Percentiles rank a stretch among this genome's conserved stretches.
Conservation (phyloP, 2,888 invertebrate genomes). For the Ophraella communa region DNA sequence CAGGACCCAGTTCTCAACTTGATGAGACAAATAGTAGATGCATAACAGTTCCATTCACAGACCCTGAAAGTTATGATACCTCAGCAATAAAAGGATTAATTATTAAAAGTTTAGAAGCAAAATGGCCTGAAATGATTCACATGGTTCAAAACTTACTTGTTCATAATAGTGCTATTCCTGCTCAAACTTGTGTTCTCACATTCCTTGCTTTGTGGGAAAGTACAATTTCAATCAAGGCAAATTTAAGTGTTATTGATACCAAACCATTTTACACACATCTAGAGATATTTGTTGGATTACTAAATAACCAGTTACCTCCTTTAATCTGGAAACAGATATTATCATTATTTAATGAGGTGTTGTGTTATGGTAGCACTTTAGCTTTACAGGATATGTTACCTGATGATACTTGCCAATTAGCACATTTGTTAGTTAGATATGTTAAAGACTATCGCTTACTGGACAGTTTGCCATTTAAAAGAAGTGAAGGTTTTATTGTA, state of each 20-base stretch:
- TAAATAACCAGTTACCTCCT: conserved; percentile 74
- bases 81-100: conserved; percentile 85
- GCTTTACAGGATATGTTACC: conserved; percentile 87
- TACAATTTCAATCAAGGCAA: conserved; percentile 89
- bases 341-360: conserved; percentile 85
- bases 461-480: conserved; percentile 60
- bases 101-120: conserved; percentile 82
- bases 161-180: conserved; percentile 67
- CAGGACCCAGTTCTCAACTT: conserved; percentile 47
- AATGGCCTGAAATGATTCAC: conserved; percentile 83
- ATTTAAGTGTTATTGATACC: conserved; percentile 87
- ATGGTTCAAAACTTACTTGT: conserved; percentile 69
- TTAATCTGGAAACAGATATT: conserved; percentile 85
- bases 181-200: conserved; percentile 77
- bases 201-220: conserved; percentile 89
- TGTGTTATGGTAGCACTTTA: conserved; percentile 90
- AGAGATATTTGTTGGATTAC: conserved; percentile 77
- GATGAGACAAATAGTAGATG: conserved; percentile 57
- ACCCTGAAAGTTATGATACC: conserved; percentile 85
- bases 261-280: conserved; percentile 87
- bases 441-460: conserved; percentile 84
- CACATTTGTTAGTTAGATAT: conserved; percentile 84
- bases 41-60: conserved; percentile 70
- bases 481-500: conserved; percentile 56
- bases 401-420: conserved; percentile 86